Percentiles rank a stretch among this genome's conserved stretches.
Evolutionary conservation across 1,140 invertebrate genomes (phyloP).

Genomic region (Scylla paramamosain): DNA sequence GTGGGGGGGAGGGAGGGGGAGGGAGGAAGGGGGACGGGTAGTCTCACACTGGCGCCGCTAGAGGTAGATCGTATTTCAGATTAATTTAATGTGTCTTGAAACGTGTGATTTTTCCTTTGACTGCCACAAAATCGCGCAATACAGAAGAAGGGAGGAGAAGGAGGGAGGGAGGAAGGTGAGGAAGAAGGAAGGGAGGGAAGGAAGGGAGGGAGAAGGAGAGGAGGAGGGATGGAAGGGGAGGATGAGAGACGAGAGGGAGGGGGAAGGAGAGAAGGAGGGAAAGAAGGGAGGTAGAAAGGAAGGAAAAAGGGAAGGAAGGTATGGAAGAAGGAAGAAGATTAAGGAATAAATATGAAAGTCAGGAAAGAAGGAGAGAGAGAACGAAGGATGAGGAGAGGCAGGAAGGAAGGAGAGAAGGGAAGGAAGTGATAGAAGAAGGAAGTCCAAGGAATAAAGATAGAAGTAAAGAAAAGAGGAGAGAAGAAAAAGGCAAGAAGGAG

Average conservation of each 20-base stretch:
- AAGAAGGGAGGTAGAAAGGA: not conserved
- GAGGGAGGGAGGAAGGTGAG: not conserved
- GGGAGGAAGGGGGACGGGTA: too few relatives aligned
- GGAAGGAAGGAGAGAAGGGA: too few relatives aligned
- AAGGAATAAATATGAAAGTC: too few relatives aligned
- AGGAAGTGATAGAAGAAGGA: too few relatives aligned
- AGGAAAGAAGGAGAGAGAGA: too few relatives aligned
- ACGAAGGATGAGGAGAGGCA: too few relatives aligned
- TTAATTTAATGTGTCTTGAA: not conserved
- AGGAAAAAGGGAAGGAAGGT: not conserved
- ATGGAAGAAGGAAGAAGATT: not conserved
- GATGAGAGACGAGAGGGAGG: not conserved
- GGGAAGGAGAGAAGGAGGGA: not conserved
- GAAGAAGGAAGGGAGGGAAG: not conserved
- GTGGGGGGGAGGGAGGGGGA: too few relatives aligned
- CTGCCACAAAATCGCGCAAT: too few relatives aligned
- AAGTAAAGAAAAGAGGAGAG: too few relatives aligned
- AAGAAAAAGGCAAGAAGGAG: too few relatives aligned
- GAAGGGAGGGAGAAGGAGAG: not conserved
- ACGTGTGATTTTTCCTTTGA: conserved; percentile 5
- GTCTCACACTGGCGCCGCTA: too few relatives aligned
- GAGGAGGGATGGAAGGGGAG: not conserved
- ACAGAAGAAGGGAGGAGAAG: not conserved
- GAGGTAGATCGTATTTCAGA: not conserved
- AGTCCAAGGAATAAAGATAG: too few relatives aligned